Base-by-base conservation (phyloP, 1,140 invertebrate species). In the Coptotermes formosanus region DNA sequence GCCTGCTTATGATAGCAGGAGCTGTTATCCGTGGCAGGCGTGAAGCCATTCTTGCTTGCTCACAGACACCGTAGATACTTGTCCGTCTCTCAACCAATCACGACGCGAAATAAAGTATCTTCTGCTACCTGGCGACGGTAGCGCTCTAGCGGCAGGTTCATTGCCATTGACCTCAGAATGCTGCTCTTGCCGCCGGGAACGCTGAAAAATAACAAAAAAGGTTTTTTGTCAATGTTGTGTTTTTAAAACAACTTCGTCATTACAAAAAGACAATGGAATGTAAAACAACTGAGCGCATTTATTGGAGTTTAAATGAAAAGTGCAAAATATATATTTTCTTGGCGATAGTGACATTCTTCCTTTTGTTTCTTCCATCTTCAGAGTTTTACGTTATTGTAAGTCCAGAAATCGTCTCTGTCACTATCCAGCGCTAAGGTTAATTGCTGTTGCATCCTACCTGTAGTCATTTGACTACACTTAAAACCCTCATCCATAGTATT, bases 91-190 rank as follows among this genome's bases (percentile, higher is more conserved):
- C 64, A 9, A 30, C 64, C 64, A 30, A 30, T 75, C 64, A 75
- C 25, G 64, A 30, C 9, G 64, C 64, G 25, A 75, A 75, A n/a
- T 25, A 30, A 75, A 30, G 64, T n/a, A 25, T 75, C 64, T 75
- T 75, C 64, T 75, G 64, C 64, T 75, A 75, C 64, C 25, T 75
- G n/a, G n/a, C 64, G 64, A 75, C 16, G 64, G 64, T 75, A 30
- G n/a, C 64, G 64, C 64, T 75, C 64, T n/a, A 75, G 64, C n/a
- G 64, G 64, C 16, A 12, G 25, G 64, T 75, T 75, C 64, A 30
- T 75, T 75, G 64, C 25, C 64, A 75, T 75, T 75, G 64, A 75
- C 64, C 64, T 75, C n/a, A 75, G 64, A 30, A 75, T 75, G 19
- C 64, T 75, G 64, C n/a, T 75, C 4, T n/a, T n/a, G 64, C 64